Conservation (phyloP, 2,888 invertebrate species). For the Andrena bucephala region DNA sequence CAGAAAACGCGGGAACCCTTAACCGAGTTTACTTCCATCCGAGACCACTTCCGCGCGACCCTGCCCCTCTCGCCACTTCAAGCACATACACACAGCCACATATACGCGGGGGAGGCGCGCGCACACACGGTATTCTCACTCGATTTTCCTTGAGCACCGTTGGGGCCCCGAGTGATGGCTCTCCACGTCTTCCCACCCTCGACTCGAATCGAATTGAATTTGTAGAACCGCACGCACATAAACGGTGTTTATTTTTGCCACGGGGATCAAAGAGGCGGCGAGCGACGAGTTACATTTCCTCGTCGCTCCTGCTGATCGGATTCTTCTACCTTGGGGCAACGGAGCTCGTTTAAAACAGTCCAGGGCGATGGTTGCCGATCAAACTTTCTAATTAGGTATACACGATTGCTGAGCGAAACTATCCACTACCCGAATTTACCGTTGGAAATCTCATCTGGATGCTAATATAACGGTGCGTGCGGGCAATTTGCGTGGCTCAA, state of each 20-base stretch:
- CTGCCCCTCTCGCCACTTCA: constrained; percentile 14
- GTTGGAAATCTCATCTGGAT: not conserved
- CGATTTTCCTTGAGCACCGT: constrained; percentile 68
- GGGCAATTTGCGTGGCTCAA: not conserved
- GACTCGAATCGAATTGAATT: constrained; percentile 53
- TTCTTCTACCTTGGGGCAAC: too few relatives aligned
- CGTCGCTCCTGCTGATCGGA: not conserved
- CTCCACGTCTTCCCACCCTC: constrained; percentile 44
- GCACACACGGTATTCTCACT: constrained; percentile 63
- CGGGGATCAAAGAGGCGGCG: not conserved
- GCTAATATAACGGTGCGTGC: not conserved
- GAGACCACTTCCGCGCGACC: constrained; percentile 48
- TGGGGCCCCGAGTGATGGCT: constrained; percentile 57
- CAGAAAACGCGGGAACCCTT: constrained; percentile 60
- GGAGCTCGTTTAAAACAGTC: too few relatives aligned
- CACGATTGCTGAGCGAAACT: not conserved
- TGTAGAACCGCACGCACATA: constrained; percentile 41
- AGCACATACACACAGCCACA: constrained; percentile 11
- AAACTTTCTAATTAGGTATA: too few relatives aligned
- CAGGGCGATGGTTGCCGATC: too few relatives aligned
- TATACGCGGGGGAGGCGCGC: constrained; percentile 21
- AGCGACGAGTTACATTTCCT: not conserved
- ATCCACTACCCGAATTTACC: not conserved
- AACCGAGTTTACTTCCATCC: constrained; percentile 70
- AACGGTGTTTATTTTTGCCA: constrained; percentile 38